Conservation (phyloP, 2,113 vertebrate genomes). For the cat (Felis catus) region F.catus_Fca126_mat1.0 CM031423.1:10477501-10478000, state of each 20-base stretch:
- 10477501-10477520: no score
- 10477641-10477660: neutral
- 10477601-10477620: neutral
- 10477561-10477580: neutral
- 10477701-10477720: neutral
- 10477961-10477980: neutral
- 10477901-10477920: neutral
- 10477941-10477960: neutral
- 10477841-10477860: conserved; percentile 25
- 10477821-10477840: neutral
- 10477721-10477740: neutral
- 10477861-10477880: neutral
- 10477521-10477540: neutral
- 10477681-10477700: neutral
- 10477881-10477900: neutral
- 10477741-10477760: neutral
- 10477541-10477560: neutral
- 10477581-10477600: neutral
- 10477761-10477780: neutral
- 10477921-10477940: accelerated
- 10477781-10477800: neutral
- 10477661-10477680: neutral
- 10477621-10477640: neutral
- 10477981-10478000: neutral
- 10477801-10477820: neutral